Evolutionary conservation across 2,888 invertebrate genomes (phyloP).

Genomic region (Polymixis lichenea): DNA sequence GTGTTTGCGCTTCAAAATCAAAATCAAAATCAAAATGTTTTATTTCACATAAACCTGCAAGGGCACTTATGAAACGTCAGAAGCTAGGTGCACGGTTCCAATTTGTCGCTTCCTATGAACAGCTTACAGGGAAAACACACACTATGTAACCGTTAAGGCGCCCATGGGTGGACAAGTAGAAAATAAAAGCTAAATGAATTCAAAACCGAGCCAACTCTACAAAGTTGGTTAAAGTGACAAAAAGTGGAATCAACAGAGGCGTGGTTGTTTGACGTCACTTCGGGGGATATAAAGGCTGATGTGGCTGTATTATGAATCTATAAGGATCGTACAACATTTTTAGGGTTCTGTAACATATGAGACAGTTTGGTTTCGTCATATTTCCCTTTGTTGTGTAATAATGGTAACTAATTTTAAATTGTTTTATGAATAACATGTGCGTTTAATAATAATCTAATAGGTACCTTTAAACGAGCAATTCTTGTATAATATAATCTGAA

Average conservation of each 20-base stretch:
- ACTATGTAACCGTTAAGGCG: background rate
- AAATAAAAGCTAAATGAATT: conserved; percentile 29
- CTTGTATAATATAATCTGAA: no score
- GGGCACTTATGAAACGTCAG: no score
- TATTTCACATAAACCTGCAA: no score
- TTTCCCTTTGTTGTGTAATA: background rate
- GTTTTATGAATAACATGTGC: no score
- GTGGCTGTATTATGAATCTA: background rate
- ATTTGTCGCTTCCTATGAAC: no score
- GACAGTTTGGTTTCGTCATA: background rate
- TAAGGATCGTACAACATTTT: conserved; percentile 3
- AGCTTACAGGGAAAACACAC: background rate
- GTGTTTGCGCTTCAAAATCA: background rate
- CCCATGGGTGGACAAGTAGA: background rate
- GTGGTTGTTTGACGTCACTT: conserved; percentile 47
- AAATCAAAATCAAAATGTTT: no score
- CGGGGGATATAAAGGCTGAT: conserved; percentile 7
- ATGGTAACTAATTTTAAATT: background rate
- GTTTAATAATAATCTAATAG: no score
- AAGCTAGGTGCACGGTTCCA: no score
- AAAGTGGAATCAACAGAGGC: conserved; percentile 48
- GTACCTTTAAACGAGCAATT: no score
- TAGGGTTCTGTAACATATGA: background rate
- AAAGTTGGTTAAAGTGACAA: conserved; percentile 38
- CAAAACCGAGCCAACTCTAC: background rate